These are phyloP conservation scores for Ooceraea biroi DNA, from an alignment of 1,140 invertebrate genomes.

Conservation along the genomic window DNA sequence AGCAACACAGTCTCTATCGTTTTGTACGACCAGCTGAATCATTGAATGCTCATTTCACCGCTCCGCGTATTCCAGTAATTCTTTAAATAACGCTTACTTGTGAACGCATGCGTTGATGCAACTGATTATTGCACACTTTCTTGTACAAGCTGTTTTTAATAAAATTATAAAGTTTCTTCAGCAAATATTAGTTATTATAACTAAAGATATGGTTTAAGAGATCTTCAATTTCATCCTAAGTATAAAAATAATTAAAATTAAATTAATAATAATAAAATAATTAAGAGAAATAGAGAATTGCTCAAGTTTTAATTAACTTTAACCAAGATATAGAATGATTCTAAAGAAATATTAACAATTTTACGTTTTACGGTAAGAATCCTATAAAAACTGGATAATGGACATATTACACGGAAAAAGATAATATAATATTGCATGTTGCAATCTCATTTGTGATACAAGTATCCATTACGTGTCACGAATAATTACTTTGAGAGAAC, in stretches of 20 bases:
- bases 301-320: background rate
- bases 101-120: background rate
- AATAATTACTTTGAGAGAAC: background rate
- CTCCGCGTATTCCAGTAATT: background rate
- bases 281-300: too few relatives aligned
- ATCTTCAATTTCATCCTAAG: background rate
- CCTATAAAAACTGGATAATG: background rate
- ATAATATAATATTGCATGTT: conserved; percentile 1
- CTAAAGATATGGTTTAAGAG: too few relatives aligned
- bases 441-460: background rate
- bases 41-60: background rate
- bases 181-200: too few relatives aligned
- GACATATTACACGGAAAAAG: too few relatives aligned
- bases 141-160: background rate
- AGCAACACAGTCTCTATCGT: background rate
- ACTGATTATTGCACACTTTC: background rate
- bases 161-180: background rate
- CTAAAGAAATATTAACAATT: background rate
- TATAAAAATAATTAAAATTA: background rate
- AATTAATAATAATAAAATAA: background rate
- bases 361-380: background rate
- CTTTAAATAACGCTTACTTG: background rate
- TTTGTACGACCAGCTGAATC: background rate
- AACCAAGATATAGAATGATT: background rate
- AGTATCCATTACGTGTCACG: background rate